Percentiles rank a stretch among this genome's conserved stretches.
phyloP scores from a whole-genome alignment of 2,888 invertebrate species.

The Micropterix aruncella region DNA sequence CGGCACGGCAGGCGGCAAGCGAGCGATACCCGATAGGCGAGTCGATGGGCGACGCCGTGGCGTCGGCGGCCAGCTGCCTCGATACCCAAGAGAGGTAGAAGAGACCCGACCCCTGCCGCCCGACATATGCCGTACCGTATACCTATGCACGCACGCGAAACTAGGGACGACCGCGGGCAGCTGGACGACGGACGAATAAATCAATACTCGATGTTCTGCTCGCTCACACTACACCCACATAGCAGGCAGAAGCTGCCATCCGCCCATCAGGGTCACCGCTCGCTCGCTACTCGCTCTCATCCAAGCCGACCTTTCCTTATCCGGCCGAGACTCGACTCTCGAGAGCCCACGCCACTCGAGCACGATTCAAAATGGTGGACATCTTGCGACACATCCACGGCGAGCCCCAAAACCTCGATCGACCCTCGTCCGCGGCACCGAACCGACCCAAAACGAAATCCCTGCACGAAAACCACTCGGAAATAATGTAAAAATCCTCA shows the following conservation, averaged over 20 bases:
- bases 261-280: slow-evolving; percentile 33
- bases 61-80: slow-evolving; percentile 32
- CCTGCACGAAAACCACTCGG: too few species aligned
- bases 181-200: slow-evolving; percentile 27
- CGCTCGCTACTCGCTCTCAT: slow-evolving; percentile 36
- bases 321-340: slow-evolving; percentile 11
- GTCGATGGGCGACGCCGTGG: slow-evolving; percentile 26
- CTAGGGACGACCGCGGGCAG: slow-evolving; percentile 24
- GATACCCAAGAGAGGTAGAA: slow-evolving; percentile 39
- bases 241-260: slow-evolving; percentile 33
- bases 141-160: slow-evolving; percentile 23
- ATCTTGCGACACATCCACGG: slow-evolving; percentile 44
- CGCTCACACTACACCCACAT: slow-evolving; percentile 28
- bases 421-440: too few species aligned
- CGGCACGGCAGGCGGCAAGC: slow-evolving; percentile 14
- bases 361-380: slow-evolving; percentile 39
- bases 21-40: slow-evolving; percentile 31
- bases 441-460: too few species aligned
- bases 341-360: slow-evolving; percentile 5
- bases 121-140: too few species aligned
- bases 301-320: too few species aligned
- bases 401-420: slow-evolving; percentile 22
- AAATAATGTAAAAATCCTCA: slow-evolving; percentile 26
- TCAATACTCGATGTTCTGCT: slow-evolving; percentile 30
- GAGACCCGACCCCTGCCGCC: too few species aligned